These are phyloP conservation scores for Lacerta bilineata DNA, from an alignment of 2,797 vertebrate species.

Conservation along the genomic window DNA sequence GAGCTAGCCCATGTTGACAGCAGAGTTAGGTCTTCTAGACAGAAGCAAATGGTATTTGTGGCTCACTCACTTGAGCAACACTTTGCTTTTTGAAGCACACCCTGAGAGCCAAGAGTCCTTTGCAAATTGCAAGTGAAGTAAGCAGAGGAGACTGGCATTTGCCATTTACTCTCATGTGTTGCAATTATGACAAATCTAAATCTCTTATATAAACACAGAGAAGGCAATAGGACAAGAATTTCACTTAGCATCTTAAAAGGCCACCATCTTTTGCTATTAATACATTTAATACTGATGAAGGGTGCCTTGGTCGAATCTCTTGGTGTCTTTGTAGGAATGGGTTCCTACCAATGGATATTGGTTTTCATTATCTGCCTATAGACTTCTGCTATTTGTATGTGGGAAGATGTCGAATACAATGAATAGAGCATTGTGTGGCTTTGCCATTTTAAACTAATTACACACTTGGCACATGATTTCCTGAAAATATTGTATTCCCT, in stretches of 20 bases:
- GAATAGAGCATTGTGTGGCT: not conserved
- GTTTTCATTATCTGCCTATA: accelerated
- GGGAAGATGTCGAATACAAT: not conserved
- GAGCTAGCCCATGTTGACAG: not conserved
- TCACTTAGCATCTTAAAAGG: constrained; percentile 45
- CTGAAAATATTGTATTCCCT: constrained; percentile 79
- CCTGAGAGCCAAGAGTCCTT: not conserved
- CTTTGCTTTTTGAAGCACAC: not conserved
- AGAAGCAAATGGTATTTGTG: not conserved
- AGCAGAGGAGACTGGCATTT: not conserved
- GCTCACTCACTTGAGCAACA: not conserved
- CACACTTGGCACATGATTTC: constrained; percentile 81
- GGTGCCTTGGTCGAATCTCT: accelerated
- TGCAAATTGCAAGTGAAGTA: not conserved
- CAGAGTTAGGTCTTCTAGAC: not conserved
- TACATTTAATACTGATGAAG: accelerated
- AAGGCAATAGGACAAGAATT: constrained; percentile 30
- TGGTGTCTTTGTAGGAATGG: not conserved
- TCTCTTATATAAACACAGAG: accelerated
- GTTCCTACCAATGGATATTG: accelerated
- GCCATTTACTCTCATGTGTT: not conserved
- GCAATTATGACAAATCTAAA: constrained; percentile 54
- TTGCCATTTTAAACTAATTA: constrained; percentile 77
- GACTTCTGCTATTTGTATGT: not conserved
- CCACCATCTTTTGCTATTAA: accelerated